Conservation (phyloP, 2,113 vertebrate species). For the Ophthalmolycus amberensis region DNA sequence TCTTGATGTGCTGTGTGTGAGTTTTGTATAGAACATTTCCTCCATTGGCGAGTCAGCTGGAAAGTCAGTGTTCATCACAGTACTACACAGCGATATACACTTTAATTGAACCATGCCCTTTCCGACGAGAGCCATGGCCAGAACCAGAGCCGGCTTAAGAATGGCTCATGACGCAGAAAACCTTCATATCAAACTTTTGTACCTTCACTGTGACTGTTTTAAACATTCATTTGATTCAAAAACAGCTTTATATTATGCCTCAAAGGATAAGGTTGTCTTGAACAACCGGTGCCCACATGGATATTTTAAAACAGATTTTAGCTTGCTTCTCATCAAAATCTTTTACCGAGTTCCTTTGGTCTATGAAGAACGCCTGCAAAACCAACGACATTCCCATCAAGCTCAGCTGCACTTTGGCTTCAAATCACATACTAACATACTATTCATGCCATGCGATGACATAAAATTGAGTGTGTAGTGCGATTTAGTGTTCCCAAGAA, state of each 20-base stretch:
- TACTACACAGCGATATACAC: neutral
- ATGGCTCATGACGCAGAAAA: neutral
- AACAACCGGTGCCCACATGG: too few species aligned
- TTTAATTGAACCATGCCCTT: neutral
- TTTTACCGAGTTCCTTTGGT: too few species aligned
- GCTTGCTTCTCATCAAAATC: too few species aligned
- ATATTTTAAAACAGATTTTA: too few species aligned
- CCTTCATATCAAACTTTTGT: neutral
- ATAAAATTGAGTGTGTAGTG: too few species aligned
- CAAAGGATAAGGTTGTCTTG: neutral
- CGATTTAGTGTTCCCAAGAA: too few species aligned
- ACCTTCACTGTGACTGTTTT: neutral
- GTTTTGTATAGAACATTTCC: conserved; percentile 1
- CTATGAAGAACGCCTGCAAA: too few species aligned
- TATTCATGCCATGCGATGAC: too few species aligned
- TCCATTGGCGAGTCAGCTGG: neutral
- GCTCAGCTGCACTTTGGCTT: too few species aligned
- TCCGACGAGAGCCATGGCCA: neutral
- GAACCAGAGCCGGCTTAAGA: neutral
- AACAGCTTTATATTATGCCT: neutral
- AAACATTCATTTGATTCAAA: neutral
- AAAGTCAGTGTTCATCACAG: conserved; percentile 25
- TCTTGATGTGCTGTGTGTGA: neutral
- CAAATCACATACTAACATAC: too few species aligned
- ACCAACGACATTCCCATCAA: too few species aligned